Evolutionary conservation across 2,113 vertebrate genomes (phyloP), one percentile per base, ranked within the genome.

Genomic region (Athene noctua): DNA sequence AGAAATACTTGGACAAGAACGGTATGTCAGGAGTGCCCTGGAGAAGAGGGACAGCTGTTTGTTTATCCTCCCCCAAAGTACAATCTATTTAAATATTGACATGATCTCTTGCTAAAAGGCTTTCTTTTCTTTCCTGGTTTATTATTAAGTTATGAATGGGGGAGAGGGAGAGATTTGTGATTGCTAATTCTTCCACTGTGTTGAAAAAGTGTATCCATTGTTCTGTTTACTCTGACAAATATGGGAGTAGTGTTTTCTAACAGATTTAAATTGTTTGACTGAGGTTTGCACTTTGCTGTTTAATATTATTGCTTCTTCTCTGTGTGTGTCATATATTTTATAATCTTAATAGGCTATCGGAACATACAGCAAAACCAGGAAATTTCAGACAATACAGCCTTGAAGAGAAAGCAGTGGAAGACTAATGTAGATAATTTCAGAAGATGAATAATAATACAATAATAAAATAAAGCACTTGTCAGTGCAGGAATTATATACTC

Each of bases 1-100:
- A 68, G 57, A 71, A 68, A 55, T 84, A 92, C 68, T 47, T 89
- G 91, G 89, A 84, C 77, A 27, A 61, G 73, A 61, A 83, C 4
- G 1, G 13, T 26, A 30, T 10, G 34, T 71, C 65, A 81, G 73
- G 86, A 92, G 40, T 68, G 65, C 78, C 42, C 44, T 13, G 61
- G 70, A 70, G 70, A 92, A 38, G 55, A 89, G 77, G 65, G 70
- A 75, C 52, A 36, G 70, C 61, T 95, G 86, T 97, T 96, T 96
- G 95, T 79, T 59, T 91, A 42, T 96, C 87, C 80, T 91, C 85
- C 74, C 81, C 30, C 84, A 72, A 55, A 75, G 94, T 89, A 79
- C 84, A 87, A 77, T 26, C 92, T 95, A 72, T 90, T 94, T 96
- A 90, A 96, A 96, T 96, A 96, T 96, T 97, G 72, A 92, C 92